Evolutionary conservation across 2,113 vertebrate genomes (phyloP).

Genomic region (Alligator mississippiensis): DNA sequence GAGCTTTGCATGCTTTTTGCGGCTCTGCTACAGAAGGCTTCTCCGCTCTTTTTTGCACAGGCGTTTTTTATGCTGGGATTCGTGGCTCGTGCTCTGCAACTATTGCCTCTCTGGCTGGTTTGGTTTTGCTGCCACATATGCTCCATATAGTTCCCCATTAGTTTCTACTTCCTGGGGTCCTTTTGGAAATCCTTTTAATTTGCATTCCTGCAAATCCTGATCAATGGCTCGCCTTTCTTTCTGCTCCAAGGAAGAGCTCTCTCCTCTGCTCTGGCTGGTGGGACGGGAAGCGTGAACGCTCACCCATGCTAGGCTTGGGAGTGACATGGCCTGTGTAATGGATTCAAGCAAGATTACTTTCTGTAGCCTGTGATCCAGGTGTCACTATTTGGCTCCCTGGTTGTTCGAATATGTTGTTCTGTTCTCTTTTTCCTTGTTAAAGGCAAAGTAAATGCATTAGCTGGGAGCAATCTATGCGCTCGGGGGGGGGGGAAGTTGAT

Average conservation of each 20-base stretch:
- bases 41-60: not conserved
- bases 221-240: not conserved
- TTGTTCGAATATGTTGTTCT: not conserved
- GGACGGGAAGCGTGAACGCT: not conserved
- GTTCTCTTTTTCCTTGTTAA: not conserved
- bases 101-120: not conserved
- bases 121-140: not conserved
- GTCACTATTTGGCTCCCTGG: not conserved
- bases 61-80: not conserved
- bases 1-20: not conserved
- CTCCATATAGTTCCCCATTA: not conserved
- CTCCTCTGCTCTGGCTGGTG: not conserved
- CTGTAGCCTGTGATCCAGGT: not conserved
- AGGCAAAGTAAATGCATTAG: not conserved
- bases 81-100: fast-evolving
- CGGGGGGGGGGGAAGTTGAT: not conserved
- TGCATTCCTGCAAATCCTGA: too few relatives aligned
- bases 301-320: too few relatives aligned
- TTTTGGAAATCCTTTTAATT: conserved; percentile 28
- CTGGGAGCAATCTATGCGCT: not conserved
- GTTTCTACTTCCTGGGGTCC: not conserved
- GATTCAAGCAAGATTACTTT: too few relatives aligned
- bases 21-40: not conserved
- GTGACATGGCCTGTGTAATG: too few relatives aligned
- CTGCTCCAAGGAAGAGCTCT: not conserved